Percentiles rank a stretch among this genome's conserved stretches.
Conservation (phyloP, 1,140 invertebrate genomes). For the Drosophila lowei region DNA sequence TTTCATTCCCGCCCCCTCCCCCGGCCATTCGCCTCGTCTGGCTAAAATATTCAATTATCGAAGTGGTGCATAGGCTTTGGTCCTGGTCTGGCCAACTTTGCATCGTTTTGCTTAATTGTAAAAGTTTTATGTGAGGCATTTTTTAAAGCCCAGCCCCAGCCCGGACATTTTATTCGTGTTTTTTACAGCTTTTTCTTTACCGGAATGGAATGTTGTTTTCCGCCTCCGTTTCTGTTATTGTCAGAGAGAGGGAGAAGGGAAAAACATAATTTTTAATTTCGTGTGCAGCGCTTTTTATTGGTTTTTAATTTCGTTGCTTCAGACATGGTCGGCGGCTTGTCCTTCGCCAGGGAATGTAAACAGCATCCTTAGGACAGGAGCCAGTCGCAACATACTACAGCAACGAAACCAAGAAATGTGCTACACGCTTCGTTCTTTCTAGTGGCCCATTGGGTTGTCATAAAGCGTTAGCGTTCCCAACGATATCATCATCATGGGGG, state of each 20-base stretch:
- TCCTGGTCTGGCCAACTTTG: slow-evolving; percentile 39
- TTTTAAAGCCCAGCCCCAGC: slow-evolving; percentile 27
- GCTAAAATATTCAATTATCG: slow-evolving; percentile 76
- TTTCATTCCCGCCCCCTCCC: neutral
- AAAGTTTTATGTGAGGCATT: slow-evolving; percentile 63
- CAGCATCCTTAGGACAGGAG: slow-evolving; percentile 67
- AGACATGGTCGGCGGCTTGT: slow-evolving; percentile 49
- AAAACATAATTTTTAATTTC: slow-evolving; percentile 82
- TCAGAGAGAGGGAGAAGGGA: slow-evolving; percentile 44
- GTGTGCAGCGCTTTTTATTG: slow-evolving; percentile 70
- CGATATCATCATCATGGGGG: slow-evolving; percentile 55
- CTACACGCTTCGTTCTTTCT: slow-evolving; percentile 1
- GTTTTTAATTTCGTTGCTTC: slow-evolving; percentile 75
- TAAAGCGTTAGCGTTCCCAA: slow-evolving; percentile 70
- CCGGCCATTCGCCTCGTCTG: neutral
- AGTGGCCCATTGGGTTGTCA: slow-evolving; percentile 52
- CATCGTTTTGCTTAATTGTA: slow-evolving; percentile 71
- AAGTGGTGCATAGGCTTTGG: slow-evolving; percentile 59
- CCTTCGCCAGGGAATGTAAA: slow-evolving; percentile 60
- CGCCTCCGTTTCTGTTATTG: slow-evolving; percentile 22
- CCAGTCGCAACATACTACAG: neutral
- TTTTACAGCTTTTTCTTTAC: slow-evolving; percentile 45
- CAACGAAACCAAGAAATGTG: slow-evolving; percentile 1
- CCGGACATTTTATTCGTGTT: slow-evolving; percentile 47
- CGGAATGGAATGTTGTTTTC: slow-evolving; percentile 53